Evolutionary conservation across 1,140 invertebrate genomes (phyloP).

Genomic region (Bombus ignitus): DNA sequence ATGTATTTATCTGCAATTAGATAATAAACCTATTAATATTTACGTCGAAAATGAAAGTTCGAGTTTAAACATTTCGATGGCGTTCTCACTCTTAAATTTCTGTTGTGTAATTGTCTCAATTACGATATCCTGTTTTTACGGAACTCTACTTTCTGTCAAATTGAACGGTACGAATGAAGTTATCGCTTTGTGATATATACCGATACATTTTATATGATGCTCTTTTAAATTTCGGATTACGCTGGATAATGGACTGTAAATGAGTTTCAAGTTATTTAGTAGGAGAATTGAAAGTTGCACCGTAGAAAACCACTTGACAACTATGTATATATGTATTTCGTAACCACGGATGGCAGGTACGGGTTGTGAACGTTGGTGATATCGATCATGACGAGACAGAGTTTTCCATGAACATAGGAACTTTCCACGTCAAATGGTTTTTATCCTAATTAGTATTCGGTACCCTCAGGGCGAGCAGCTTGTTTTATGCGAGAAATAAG

Average conservation of each 20-base stretch:
- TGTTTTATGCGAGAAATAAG: constrained; percentile 5
- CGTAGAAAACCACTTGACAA: background rate
- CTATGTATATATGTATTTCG: constrained; percentile 11
- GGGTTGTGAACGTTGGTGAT: constrained; percentile 2
- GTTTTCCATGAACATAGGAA: constrained; percentile 12
- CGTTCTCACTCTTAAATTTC: too few species aligned
- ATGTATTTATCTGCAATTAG: too few species aligned
- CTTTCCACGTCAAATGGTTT: constrained; percentile 39
- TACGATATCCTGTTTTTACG: too few species aligned
- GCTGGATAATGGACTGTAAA: background rate
- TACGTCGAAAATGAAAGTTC: too few species aligned
- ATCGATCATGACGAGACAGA: background rate
- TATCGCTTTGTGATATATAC: background rate
- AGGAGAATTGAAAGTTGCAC: background rate
- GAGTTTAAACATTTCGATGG: too few species aligned
- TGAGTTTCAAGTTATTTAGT: background rate
- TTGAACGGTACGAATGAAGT: too few species aligned
- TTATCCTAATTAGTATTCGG: constrained; percentile 43
- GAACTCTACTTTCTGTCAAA: too few species aligned
- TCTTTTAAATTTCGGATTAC: background rate
- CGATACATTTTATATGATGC: background rate
- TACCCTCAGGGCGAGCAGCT: background rate
- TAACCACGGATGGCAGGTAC: background rate
- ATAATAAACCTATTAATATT: too few species aligned
- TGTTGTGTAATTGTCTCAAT: background rate